phyloP scores from a whole-genome alignment of 2,888 invertebrate species.

The Calameuta filiformis region DNA sequence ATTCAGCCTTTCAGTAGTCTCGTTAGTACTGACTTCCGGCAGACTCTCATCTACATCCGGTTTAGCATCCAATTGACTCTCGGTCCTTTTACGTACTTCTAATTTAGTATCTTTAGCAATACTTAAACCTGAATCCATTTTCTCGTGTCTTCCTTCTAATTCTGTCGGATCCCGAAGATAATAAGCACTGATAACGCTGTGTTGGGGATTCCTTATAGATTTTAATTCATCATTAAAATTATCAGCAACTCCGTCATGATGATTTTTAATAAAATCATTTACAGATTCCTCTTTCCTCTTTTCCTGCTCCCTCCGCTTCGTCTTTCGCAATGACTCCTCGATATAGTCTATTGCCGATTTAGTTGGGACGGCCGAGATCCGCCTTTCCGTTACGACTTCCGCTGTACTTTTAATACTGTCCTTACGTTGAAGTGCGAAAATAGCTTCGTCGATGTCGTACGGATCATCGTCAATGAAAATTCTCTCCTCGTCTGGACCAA shows the following conservation, averaged over 20 bases:
- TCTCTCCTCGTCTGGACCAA: slow-evolving; percentile 61
- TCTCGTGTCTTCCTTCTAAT: slow-evolving; percentile 22
- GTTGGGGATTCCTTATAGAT: neutral
- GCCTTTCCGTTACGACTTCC: slow-evolving; percentile 35
- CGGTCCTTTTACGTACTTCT: slow-evolving; percentile 15
- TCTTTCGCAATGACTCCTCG: slow-evolving; percentile 49
- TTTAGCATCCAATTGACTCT: slow-evolving; percentile 13
- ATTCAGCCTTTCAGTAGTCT: slow-evolving; percentile 20
- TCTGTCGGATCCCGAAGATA: slow-evolving; percentile 8
- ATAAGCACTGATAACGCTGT: neutral
- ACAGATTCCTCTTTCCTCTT: neutral
- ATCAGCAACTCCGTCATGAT: slow-evolving; percentile 18
- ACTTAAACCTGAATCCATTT: slow-evolving; percentile 19
- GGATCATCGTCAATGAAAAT: slow-evolving; percentile 62
- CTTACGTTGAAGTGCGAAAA: slow-evolving; percentile 49
- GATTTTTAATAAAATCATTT: slow-evolving; percentile 30
- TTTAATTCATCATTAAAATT: neutral
- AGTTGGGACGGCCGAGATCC: slow-evolving; percentile 55
- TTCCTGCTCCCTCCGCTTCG: slow-evolving; percentile 35
- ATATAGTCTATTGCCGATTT: slow-evolving; percentile 58
- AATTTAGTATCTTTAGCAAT: slow-evolving; percentile 8
- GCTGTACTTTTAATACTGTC: slow-evolving; percentile 22
- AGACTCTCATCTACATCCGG: slow-evolving; percentile 21
- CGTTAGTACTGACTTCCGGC: slow-evolving; percentile 9
- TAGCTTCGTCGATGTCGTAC: slow-evolving; percentile 52